These are phyloP conservation scores for Steinernema khuongi DNA, from an alignment of 1,140 invertebrate species.

Conservation along the genomic window DNA sequence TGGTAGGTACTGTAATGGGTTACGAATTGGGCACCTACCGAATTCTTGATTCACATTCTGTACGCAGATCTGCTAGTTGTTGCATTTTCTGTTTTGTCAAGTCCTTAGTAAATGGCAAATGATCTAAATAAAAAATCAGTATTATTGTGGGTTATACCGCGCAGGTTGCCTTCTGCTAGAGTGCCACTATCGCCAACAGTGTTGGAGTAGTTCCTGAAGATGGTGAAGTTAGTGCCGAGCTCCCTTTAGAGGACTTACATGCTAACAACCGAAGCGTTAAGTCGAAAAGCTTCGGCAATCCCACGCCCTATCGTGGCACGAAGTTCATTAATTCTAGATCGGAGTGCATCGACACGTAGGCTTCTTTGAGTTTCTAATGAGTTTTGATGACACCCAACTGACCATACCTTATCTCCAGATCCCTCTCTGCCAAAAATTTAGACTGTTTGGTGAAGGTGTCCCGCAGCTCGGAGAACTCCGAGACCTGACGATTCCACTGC, in stretches of 20 bases:
- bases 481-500: not conserved
- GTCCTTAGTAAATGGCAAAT: not conserved
- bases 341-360: not conserved
- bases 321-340: not conserved
- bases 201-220: not conserved
- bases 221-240: no score
- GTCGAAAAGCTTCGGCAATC: not conserved
- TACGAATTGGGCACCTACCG: not conserved
- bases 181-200: no score
- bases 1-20: not conserved
- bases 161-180: no score
- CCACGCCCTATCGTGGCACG: not conserved
- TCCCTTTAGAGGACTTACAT: no score
- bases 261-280: not conserved
- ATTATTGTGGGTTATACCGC: no score
- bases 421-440: not conserved
- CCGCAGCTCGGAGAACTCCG: slow-evolving; percentile 21
- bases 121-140: no score
- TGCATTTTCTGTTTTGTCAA: not conserved
- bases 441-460: slow-evolving; percentile 3
- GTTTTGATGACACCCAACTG: no score
- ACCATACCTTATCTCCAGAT: not conserved
- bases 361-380: not conserved
- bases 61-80: not conserved
- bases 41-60: not conserved